Base-by-base conservation (phyloP, 2,888 invertebrate species). In the Crossocerus cetratus region DNA sequence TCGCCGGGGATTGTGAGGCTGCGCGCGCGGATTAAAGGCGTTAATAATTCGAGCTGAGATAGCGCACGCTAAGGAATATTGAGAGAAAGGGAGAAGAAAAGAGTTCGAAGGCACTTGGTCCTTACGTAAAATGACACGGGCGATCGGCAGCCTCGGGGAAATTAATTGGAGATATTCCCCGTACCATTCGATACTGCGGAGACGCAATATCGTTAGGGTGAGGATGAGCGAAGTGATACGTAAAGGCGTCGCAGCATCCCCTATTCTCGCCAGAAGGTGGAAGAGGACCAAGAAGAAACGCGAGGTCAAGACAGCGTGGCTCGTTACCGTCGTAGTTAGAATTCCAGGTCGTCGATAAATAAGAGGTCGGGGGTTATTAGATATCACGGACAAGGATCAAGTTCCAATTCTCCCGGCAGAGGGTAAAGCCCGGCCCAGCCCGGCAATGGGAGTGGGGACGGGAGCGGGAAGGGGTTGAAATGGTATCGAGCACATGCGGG, bases 321-420 rank as follows among this genome's bases (percentile, higher is more conserved):
- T 61, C 49, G 49, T 49, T 55, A 59, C 63, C 63, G 56, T 74
- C 58, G 61, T 56, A 69, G 65, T 68, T 44, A 77, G 72, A 77
- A 81, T 81, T 78, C 78, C 77, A 71, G 74, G 67, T 71, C 55
- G 69, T 67, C 83, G 80, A 80, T 84, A 81, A 84, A 81, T 80
- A 82, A 82, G 81, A 79, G 77, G 75, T 68, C 69, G 67, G 32
- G 69, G 73, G 76, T 84, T 85, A 84, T 82, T 81, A 83, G 83
- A 83, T 84, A 84, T 81, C 82, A 74, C 63, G 76, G 69, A 62
- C 68, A 65, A 73, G 73, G 84, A 85, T 85, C 84, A 82, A 78
- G 84, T 85, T 84, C 78, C 85, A 85, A 85, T 84, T 85, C 81
- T 79, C 62, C 54, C 69, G 69, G 58, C 55, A 45, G 58, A 73